A percentile compares a stretch with the other conserved stretches of the same genome.
phyloP scores from a whole-genome alignment of 2,797 vertebrate species.

The Tiaroga cobitis region DNA sequence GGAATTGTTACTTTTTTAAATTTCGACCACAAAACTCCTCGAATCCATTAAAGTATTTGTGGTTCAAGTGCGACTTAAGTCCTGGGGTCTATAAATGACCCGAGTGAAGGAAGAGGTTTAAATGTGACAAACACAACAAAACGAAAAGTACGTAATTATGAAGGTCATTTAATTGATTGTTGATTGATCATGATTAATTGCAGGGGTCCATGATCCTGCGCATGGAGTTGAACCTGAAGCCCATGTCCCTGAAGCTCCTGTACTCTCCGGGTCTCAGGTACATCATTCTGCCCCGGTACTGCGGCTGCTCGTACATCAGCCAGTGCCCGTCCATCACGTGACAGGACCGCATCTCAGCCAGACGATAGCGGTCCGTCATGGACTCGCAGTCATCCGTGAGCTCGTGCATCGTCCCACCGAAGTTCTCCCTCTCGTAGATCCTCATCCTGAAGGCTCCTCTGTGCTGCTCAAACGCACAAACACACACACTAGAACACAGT shows the following conservation, averaged over 20 bases:
- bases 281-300: constrained; percentile 69
- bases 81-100: no score
- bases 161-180: neutral
- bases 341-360: constrained; percentile 70
- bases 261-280: constrained; percentile 74
- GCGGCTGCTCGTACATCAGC: constrained; percentile 73
- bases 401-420: constrained; percentile 66
- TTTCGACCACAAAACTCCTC: no score
- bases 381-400: constrained; percentile 67
- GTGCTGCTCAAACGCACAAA: constrained; percentile 42
- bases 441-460: constrained; percentile 67
- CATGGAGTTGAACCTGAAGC: constrained; percentile 62
- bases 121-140: neutral
- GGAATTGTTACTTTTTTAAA: no score
- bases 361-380: constrained; percentile 63
- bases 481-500: no score
- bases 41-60: no score
- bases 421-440: constrained; percentile 68
- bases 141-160: neutral
- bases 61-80: no score
- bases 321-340: constrained; percentile 75
- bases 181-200: constrained; percentile 27
- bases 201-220: constrained; percentile 58
- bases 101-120: no score
- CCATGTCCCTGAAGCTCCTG: constrained; percentile 66